These are phyloP conservation scores for Macrotis lagotis DNA, from an alignment of 2,113 vertebrate genomes.

Conservation along the genomic window DNA sequence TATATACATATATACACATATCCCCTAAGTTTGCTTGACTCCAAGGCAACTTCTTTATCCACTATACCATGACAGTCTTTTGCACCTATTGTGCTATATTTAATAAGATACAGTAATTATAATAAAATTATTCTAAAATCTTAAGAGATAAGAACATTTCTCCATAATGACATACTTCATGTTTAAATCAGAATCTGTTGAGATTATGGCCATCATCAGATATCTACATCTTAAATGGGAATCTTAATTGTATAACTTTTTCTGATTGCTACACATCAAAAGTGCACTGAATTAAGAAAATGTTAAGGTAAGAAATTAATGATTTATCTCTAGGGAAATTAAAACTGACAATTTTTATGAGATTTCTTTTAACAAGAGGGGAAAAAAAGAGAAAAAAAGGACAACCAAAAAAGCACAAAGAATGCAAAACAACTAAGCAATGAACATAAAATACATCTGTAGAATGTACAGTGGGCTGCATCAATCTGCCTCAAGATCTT, in stretches of 20 bases:
- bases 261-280: neutral
- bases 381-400: neutral
- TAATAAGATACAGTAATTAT: neutral
- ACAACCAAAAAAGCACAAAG: neutral
- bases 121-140: slow-evolving; percentile 46
- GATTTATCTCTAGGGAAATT: slow-evolving; percentile 5
- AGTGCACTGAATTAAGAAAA: neutral
- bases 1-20: neutral
- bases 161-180: neutral
- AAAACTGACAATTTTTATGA: neutral
- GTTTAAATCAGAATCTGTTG: neutral
- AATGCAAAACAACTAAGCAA: neutral
- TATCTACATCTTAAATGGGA: neutral
- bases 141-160: slow-evolving; percentile 1
- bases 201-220: neutral
- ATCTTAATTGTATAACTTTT: slow-evolving; percentile 6
- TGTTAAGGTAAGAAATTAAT: neutral
- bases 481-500: neutral
- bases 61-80: neutral
- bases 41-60: neutral
- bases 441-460: neutral
- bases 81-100: neutral
- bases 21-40: neutral
- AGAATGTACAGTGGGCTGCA: neutral
- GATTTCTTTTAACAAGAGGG: slow-evolving; percentile 29